Evolutionary conservation across 2,888 invertebrate species (phyloP), one percentile per base, ranked within the genome.

Genomic region (Sicus ferrugineus): DNA sequence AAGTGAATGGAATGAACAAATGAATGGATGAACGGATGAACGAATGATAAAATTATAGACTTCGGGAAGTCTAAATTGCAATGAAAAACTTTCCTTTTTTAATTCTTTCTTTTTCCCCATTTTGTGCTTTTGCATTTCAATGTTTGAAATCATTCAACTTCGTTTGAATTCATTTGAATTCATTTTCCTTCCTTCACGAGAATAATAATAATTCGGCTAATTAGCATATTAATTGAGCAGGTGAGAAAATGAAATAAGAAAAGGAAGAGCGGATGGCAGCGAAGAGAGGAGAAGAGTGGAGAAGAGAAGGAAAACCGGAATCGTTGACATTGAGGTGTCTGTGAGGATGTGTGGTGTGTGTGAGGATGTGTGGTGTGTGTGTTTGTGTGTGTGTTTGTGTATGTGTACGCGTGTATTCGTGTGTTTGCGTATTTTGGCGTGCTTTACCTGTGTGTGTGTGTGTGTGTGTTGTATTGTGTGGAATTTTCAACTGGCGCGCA

Each of bases 221-320:
- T 63, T 46, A 48, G 46, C 63, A 46, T 48, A 30, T 63, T 30
- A 30, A 63, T 48, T 63, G 19, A 34, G 11, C 23, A n/a, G 23
- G 23, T 4, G 23, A 21, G 9, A 23, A 21, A 46, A 46, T 19
- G 19, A 9, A 9, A 21, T 9, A 9, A n/a, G n/a, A 19, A 5
- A 14, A 46, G 46, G n/a, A 19, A 19, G 46, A 9, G 46, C 14
- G 46, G 3, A 19, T n/a, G n/a, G 46, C 19, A 46, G 46, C 14
- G n/a, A n/a, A 16, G 46, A 19, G 46, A 46, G 46, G 19, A 4
- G n/a, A n/a, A 46, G 46, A 46, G 1, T 21, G 50, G 3, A 2
- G 11, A 23, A n/a, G 23, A 52, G 21, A 46, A n/a, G 19, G 28
- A 54, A 54, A 23, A 26, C 28, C 54, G 11, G 14, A 26, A 28